Conservation (phyloP, 2,888 invertebrate species). For the Ectropis crepuscularia region DNA sequence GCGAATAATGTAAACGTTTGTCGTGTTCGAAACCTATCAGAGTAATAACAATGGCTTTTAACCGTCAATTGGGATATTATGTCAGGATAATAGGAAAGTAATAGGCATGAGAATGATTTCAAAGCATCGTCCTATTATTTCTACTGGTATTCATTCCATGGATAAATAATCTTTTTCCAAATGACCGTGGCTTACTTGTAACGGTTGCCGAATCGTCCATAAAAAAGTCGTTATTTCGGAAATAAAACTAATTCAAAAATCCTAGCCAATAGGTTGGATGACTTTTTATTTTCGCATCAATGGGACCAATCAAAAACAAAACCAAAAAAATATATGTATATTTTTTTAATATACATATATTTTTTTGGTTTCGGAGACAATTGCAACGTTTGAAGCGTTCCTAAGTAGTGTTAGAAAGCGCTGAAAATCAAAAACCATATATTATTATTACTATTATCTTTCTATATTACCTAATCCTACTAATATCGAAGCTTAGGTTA, state of each 20-base stretch:
- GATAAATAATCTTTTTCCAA: not conserved
- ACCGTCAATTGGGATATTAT: not conserved
- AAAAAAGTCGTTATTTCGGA: constrained; percentile 19
- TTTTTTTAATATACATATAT: too few species aligned
- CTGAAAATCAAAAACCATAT: too few species aligned
- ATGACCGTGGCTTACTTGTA: constrained; percentile 2
- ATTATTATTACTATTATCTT: too few species aligned
- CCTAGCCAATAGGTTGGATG: not conserved
- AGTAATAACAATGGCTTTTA: not conserved
- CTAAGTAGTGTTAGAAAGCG: too few species aligned
- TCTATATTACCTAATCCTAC: too few species aligned
- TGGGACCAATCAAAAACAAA: not conserved
- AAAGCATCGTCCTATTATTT: not conserved
- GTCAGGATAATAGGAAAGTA: not conserved
- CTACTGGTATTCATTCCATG: too few species aligned
- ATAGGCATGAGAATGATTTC: not conserved
- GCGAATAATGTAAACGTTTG: not conserved
- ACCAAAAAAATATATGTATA: too few species aligned
- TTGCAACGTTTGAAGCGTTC: too few species aligned
- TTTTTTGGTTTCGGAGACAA: too few species aligned
- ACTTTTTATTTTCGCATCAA: not conserved
- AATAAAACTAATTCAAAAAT: constrained; percentile 3
- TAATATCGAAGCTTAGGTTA: too few species aligned
- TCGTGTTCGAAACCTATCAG: not conserved
- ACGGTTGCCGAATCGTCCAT: constrained; percentile 6